Conservation (phyloP, 2,888 invertebrate species). For the Phytoseiulus persimilis region DNA sequence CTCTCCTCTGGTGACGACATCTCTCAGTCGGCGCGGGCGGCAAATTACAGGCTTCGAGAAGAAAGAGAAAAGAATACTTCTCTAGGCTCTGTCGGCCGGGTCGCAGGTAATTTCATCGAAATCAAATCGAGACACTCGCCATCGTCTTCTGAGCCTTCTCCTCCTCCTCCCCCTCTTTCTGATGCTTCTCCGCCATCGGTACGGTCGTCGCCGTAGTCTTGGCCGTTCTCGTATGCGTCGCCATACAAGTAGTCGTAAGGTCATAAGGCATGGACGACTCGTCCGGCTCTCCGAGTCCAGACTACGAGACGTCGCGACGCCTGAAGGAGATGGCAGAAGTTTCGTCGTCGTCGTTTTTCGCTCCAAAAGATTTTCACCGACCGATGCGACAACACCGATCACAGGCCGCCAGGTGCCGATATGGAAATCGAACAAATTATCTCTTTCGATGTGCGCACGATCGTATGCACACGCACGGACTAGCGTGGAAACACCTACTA, state of each 20-base stretch:
- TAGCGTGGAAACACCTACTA: background rate
- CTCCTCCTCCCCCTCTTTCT: background rate
- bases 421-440: background rate
- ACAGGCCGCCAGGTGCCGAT: background rate
- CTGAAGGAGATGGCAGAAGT: background rate
- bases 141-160: background rate
- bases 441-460: background rate
- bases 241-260: background rate
- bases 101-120: conserved; percentile 5
- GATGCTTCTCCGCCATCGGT: background rate
- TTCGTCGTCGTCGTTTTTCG: background rate
- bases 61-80: background rate
- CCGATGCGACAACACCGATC: background rate
- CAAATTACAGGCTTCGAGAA: background rate
- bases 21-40: conserved; percentile 5
- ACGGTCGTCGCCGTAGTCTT: background rate
- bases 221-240: background rate
- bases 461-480: background rate
- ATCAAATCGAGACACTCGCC: background rate
- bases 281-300: background rate
- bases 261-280: background rate
- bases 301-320: background rate
- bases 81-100: background rate
- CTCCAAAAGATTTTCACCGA: background rate
- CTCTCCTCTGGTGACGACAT: background rate